Conservation (phyloP, 37 sponge, comb jelly and placozoan genomes). For the Cladorhizidae sp. region DNA sequence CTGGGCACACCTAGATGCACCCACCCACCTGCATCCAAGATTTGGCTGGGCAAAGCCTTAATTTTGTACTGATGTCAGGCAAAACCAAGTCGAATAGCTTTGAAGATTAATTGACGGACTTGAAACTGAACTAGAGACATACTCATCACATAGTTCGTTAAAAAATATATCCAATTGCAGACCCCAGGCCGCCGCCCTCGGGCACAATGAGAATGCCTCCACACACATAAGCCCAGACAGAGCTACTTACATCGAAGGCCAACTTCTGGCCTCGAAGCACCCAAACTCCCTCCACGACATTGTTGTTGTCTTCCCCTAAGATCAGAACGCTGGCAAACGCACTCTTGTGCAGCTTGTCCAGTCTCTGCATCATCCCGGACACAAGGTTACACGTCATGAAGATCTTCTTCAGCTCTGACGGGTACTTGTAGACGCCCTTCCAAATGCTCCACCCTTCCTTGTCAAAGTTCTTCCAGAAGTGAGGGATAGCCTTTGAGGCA, state of each 20-base stretch:
- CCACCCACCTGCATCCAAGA: too few relatives aligned
- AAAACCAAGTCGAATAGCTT: too few relatives aligned
- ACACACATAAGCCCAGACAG: not conserved
- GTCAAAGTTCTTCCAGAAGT: constrained; percentile 93
- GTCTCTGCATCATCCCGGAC: constrained; percentile 84
- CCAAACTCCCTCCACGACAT: constrained; percentile 78
- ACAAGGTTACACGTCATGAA: constrained; percentile 93
- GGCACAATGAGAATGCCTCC: too few relatives aligned
- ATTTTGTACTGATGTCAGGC: too few relatives aligned
- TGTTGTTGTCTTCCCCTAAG: constrained; percentile 64
- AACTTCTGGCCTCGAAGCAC: constrained; percentile 85
- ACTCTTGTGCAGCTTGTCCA: constrained; percentile 84
- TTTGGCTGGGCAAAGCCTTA: too few relatives aligned
- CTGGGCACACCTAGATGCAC: too few relatives aligned
- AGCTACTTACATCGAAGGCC: constrained; percentile 66
- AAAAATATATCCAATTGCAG: not conserved
- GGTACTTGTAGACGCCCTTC: constrained; percentile 72
- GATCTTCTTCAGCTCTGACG: constrained; percentile 64
- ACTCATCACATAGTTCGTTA: not conserved
- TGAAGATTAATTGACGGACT: too few relatives aligned
- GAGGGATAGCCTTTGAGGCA: constrained; percentile 74
- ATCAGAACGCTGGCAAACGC: constrained; percentile 84
- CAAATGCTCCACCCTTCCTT: constrained; percentile 88
- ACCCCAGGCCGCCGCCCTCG: not conserved
- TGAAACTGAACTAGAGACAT: too few relatives aligned